Conservation (phyloP, 2,888 invertebrate species). For the Protodeltote pygarga region DNA sequence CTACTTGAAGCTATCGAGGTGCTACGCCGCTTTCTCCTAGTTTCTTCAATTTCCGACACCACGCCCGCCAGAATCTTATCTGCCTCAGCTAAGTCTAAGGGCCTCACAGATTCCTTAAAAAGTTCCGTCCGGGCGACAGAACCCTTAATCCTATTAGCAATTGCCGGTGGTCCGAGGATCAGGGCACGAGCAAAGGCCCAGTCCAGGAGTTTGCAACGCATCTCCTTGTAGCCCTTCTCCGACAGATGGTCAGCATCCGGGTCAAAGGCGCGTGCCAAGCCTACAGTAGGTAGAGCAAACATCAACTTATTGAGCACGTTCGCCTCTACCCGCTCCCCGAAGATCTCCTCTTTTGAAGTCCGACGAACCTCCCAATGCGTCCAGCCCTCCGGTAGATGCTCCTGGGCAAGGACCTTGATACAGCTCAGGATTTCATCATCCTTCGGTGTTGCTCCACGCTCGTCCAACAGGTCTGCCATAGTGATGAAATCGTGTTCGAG, state of each 20-base stretch:
- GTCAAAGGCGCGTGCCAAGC: background rate
- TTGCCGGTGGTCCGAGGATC: background rate
- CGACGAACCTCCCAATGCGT: background rate
- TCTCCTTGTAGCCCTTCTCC: background rate
- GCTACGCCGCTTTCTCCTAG: background rate
- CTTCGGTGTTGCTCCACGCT: background rate
- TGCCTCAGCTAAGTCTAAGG: background rate
- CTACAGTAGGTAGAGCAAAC: slow-evolving; percentile 1
- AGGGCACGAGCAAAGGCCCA: background rate
- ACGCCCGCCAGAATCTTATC: background rate
- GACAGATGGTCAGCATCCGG: slow-evolving; percentile 1
- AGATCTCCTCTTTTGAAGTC: background rate
- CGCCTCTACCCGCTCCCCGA: no score
- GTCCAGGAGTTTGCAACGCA: background rate
- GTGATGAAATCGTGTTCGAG: background rate
- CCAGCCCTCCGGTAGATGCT: background rate
- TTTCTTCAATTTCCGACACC: background rate
- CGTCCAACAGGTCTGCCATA: background rate
- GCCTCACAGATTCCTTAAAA: background rate
- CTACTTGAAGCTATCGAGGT: background rate
- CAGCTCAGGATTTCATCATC: background rate
- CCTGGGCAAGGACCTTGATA: background rate
- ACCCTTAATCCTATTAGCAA: background rate
- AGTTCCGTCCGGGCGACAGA: background rate
- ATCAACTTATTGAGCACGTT: background rate